phyloP scores from a whole-genome alignment of 2,113 vertebrate genomes.

The human (Homo sapiens) region GRCh38 chr2:214026001-214026500 shows the following conservation, averaged over 20 bases:
- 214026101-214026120: neutral
- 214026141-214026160: neutral
- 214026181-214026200: neutral
- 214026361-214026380: neutral
- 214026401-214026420: neutral
- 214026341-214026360: neutral
- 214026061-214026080: constrained; percentile 11
- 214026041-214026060: neutral
- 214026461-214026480: neutral
- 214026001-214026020: neutral
- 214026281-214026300: neutral
- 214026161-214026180: neutral
- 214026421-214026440: neutral
- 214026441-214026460: neutral
- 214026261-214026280: neutral
- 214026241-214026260: neutral
- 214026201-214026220: neutral
- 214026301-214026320: neutral
- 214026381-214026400: neutral
- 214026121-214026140: neutral
- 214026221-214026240: neutral
- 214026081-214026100: neutral
- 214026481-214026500: neutral
- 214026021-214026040: neutral
- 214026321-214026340: neutral